Conservation (phyloP, 2,113 vertebrate genomes). For the Henicopernis longicauda region DNA sequence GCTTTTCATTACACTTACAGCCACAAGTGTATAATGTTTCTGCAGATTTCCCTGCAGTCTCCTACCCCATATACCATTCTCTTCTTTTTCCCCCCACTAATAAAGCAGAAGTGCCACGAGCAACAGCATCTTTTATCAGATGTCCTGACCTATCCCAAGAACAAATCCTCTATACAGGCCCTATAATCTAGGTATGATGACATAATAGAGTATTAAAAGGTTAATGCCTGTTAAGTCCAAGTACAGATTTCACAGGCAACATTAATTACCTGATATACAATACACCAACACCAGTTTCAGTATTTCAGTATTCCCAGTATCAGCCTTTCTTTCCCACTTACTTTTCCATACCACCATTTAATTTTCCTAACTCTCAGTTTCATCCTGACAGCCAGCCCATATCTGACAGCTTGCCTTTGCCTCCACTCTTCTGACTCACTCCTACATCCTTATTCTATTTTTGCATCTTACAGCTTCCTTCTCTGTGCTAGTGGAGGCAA, state of each 20-base stretch:
- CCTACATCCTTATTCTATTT: conserved; percentile 8
- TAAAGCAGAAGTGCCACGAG: neutral
- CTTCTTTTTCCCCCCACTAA: neutral
- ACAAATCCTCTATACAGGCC: neutral
- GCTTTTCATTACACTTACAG: neutral
- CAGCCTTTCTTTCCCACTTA: neutral
- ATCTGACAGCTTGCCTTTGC: conserved; percentile 44
- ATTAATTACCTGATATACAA: neutral
- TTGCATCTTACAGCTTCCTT: conserved; percentile 14
- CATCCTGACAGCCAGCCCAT: conserved; percentile 35
- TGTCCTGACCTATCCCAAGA: neutral
- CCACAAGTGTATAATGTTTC: neutral
- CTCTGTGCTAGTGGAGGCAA: neutral
- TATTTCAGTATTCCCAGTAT: neutral
- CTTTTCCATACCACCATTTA: neutral
- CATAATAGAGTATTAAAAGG: neutral
- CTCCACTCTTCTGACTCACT: conserved; percentile 38
- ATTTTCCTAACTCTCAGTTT: conserved; percentile 22
- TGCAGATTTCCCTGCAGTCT: neutral
- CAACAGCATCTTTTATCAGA: neutral
- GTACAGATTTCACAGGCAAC: neutral
- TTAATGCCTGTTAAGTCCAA: neutral
- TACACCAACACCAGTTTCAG: neutral
- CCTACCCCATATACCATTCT: neutral
- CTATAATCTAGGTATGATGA: neutral